A percentile compares a stretch with the other conserved stretches of the same genome.
These are phyloP conservation scores for Alauda arvensis DNA, from an alignment of 2,797 vertebrate species.

Conservation along the genomic window DNA sequence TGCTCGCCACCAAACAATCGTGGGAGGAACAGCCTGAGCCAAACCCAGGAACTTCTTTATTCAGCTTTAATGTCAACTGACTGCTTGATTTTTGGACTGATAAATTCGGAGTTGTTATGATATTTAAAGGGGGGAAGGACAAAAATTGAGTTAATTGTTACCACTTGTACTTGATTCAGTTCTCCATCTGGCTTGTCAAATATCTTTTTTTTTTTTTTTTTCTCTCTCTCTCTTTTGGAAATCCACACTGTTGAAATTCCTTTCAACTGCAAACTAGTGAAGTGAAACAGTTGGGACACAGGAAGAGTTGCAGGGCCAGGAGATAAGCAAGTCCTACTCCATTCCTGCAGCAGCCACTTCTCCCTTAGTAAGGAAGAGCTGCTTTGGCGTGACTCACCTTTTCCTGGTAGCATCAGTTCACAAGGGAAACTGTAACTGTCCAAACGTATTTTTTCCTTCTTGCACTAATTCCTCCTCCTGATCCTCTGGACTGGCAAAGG, in stretches of 20 bases:
- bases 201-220: background rate
- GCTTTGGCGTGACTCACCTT: background rate
- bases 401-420: constrained; percentile 18
- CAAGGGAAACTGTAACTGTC: background rate
- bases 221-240: background rate
- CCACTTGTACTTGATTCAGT: constrained; percentile 79
- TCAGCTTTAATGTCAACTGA: constrained; percentile 55
- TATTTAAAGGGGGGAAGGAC: constrained; percentile 23
- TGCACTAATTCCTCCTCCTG: background rate
- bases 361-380: background rate
- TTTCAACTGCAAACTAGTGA: background rate
- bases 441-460: background rate
- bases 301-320: background rate
- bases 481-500: background rate
- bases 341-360: constrained; percentile 9
- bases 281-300: constrained; percentile 18
- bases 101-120: constrained; percentile 38
- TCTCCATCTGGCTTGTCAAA: constrained; percentile 67
- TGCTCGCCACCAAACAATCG: background rate
- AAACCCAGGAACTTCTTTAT: constrained; percentile 48
- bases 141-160: constrained; percentile 76
- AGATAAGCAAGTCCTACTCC: background rate
- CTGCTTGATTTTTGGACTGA: constrained; percentile 34
- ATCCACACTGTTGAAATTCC: constrained; percentile 5
- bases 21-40: constrained; percentile 19